Base-by-base conservation (phyloP, 2,113 vertebrate genomes). In the Condylura cristata region DNA sequence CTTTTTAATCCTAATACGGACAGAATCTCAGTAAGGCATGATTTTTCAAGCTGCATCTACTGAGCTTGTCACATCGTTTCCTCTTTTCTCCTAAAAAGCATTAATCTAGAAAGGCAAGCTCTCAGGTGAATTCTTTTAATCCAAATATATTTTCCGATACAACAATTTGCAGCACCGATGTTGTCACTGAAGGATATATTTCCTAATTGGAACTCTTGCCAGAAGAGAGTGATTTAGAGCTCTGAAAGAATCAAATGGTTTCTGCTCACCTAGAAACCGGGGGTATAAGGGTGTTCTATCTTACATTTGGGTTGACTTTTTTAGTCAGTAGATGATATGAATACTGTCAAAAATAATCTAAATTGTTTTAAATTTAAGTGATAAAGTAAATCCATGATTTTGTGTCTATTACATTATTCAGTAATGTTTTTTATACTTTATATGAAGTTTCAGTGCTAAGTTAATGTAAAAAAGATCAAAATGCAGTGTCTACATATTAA, bases 71-170 rank as follows among this genome's bases (percentile, higher is more conserved):
- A 95, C 26, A 89, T 84, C 22, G n/a, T 89, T 89, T 75, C 51
- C 22, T 84, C 46, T 81, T 90, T 83, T 85, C 68, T 94, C 37
- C 66, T 70, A 60, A 71, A 81, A 58, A 71, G 48, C 26, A 74
- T 89, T 80, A 89, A 75, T 93, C 60, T 85, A 89, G 53, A 75
- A 84, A 90, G 46, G 71, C 53, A 65, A 88, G 24, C 60, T 81
- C 88, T 74, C 39, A 32, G 32, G 26, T 88, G 48, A 70, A 53
- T 75, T 76, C 68, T 68, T 90, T 90, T 74, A 79, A 63, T 34
- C 66, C 18, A n/a, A 60, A 66, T 84, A 37, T 76, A 63, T 78
- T 92, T 96, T 88, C 66, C 46, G 9, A 86, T 39, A 72, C 11
- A 44, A 89, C 20, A 80, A 68, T 61, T 18, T 51, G 34, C 28